These are phyloP conservation scores for Falcaria lacertinaria DNA, from an alignment of 2,888 invertebrate genomes.

Conservation along the genomic window DNA sequence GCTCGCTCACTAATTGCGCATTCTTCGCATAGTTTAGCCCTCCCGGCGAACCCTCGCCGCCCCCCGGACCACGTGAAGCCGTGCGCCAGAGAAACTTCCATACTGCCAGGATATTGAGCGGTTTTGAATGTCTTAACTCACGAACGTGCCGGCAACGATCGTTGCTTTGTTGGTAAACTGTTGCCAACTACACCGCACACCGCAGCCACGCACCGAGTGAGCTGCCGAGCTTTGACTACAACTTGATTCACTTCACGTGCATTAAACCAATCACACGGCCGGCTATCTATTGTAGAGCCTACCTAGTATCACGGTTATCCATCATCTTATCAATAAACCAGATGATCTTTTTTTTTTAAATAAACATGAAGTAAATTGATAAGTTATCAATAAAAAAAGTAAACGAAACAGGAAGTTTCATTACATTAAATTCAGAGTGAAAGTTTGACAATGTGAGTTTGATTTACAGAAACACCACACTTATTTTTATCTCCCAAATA, in stretches of 20 bases:
- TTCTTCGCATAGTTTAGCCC: constrained; percentile 97
- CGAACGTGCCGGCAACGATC: constrained; percentile 62
- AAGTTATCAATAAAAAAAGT: background rate
- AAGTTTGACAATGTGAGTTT: background rate
- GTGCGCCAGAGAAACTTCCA: constrained; percentile 78
- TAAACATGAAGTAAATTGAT: background rate
- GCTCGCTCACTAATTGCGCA: constrained; percentile 96
- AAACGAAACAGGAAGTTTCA: background rate
- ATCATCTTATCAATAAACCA: constrained; percentile 2
- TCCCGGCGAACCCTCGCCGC: constrained; percentile 80
- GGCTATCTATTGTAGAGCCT: constrained; percentile 10
- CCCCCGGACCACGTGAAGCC: constrained; percentile 77
- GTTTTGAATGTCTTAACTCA: constrained; percentile 80
- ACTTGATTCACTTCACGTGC: constrained; percentile 32
- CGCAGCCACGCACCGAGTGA: constrained; percentile 34
- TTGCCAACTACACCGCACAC: constrained; percentile 53
- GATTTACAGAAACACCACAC: background rate
- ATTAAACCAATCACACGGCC: constrained; percentile 7
- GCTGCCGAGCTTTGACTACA: constrained; percentile 32
- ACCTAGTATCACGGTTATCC: constrained; percentile 4
- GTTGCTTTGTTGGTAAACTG: constrained; percentile 67
- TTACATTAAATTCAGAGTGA: background rate
- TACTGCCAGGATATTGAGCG: constrained; percentile 79
- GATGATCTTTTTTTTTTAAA: background rate
- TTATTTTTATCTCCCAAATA: background rate